Base-by-base conservation (phyloP, 2,888 invertebrate genomes). In the Rotaria macrura region DNA sequence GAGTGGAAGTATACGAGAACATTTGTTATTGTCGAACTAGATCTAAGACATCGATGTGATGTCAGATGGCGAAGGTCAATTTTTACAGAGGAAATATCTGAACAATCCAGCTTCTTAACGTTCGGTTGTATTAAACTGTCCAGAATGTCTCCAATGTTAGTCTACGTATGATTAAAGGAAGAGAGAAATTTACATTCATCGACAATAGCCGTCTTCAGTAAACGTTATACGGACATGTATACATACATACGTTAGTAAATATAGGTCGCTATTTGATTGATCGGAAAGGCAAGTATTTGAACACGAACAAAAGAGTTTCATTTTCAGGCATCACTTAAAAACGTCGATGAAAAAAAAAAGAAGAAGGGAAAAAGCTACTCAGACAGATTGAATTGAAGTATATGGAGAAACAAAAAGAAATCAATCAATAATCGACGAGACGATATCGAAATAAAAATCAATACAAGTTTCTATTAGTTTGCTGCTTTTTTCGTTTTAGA, bases 251-350 rank as follows among this genome's bases (percentile, higher is more conserved):
- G 65, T 34, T 34, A 65, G 38, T 34, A 65, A 65, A 65, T 29
- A 34, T 34, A 65, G 65, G 34, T 65, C 65, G 20, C 65, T 17
- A 65, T 17, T 65, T 65, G 65, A 65, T 65, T 65, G 65, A 65
- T 65, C 65, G 34, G 34, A 65, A 17, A 65, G 29, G 65, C 65
- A 65, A 65, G 65, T 65, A 65, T 65, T 65, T 65, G 65, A 65
- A 65, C 65, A 65, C 65, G 65, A 65, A 65, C 65, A 65, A 65
- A 65, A 65, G 65, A 65, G 65, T 65, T 65, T 34, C 38, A 65
- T 65, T 65, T 20, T 65, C 65, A 65, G 65, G 65, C 65, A 65
- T 34, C 65, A 65, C 65, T 65, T 65, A 20, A 20, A 65, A 65
- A 65, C 38, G 65, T 20, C 14, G 65, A 65, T 65, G 65, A 65